Conservation (phyloP, 1,140 invertebrate genomes). For the Ruditapes philippinarum region DNA sequence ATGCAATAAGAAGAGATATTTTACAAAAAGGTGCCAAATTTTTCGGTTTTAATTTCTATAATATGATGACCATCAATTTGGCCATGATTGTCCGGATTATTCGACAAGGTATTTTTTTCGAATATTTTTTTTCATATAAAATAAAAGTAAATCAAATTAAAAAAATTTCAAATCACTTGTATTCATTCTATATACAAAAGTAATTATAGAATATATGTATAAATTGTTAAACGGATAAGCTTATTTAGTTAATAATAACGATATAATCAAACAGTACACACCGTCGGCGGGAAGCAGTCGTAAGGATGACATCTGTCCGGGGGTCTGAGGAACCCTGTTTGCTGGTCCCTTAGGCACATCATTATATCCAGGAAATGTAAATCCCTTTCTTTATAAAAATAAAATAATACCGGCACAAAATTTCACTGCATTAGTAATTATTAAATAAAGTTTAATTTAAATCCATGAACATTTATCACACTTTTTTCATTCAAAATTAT, state of each 20-base stretch:
- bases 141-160: neutral
- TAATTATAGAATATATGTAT: neutral
- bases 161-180: no score
- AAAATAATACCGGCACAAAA: neutral
- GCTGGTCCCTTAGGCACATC: conserved; percentile 66
- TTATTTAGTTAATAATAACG: neutral
- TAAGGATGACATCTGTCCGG: conserved; percentile 64
- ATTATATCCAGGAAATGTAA: conserved; percentile 55
- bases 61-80: no score
- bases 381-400: neutral
- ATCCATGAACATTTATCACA: neutral
- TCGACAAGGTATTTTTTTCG: no score
- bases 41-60: neutral
- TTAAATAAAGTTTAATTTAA: neutral
- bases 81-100: no score
- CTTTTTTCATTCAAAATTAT: neutral
- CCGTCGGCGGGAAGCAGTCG: conserved; percentile 63
- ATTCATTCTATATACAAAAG: no score
- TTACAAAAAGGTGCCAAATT: neutral
- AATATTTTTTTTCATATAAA: no score
- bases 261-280: conserved; percentile 21
- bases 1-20: neutral
- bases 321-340: conserved; percentile 63
- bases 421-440: neutral
- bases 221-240: neutral